phyloP scores from a whole-genome alignment of 2,797 vertebrate species.

The Choloepus didactylus region DNA sequence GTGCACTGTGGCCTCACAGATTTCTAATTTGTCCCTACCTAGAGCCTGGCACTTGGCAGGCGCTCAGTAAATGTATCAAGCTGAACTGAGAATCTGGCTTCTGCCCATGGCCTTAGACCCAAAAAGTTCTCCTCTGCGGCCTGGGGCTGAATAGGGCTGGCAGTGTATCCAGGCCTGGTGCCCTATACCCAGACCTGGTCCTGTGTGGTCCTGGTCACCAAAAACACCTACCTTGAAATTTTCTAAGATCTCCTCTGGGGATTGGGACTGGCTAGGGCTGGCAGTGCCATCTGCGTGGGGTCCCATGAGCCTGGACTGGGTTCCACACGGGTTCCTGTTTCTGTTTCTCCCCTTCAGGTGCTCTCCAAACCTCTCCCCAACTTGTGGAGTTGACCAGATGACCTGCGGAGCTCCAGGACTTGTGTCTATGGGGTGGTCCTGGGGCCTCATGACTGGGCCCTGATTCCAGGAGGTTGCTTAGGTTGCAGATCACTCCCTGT shows the following conservation, averaged over 20 bases:
- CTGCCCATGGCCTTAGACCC: neutral
- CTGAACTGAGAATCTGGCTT: neutral
- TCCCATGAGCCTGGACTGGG: neutral
- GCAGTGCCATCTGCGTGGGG: neutral
- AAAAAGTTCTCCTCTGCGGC: neutral
- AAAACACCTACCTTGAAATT: neutral
- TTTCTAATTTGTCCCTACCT: neutral
- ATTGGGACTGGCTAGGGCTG: neutral
- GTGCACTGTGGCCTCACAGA: neutral
- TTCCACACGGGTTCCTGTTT: neutral
- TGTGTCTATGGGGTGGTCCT: neutral
- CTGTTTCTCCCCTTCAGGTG: neutral
- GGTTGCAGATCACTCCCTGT: neutral
- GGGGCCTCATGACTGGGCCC: neutral
- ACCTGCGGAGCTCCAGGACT: neutral
- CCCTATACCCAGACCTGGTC: neutral
- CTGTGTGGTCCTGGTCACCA: neutral
- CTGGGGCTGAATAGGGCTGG: neutral
- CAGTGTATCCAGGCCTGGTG: neutral
- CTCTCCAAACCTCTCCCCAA: neutral
- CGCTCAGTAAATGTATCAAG: no score
- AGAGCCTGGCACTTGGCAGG: neutral
- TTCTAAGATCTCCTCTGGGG: neutral
- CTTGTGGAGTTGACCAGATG: neutral
- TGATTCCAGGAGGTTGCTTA: neutral